phyloP scores from a whole-genome alignment of 2,888 invertebrate genomes.

The Drosophila percnosoma region DNA sequence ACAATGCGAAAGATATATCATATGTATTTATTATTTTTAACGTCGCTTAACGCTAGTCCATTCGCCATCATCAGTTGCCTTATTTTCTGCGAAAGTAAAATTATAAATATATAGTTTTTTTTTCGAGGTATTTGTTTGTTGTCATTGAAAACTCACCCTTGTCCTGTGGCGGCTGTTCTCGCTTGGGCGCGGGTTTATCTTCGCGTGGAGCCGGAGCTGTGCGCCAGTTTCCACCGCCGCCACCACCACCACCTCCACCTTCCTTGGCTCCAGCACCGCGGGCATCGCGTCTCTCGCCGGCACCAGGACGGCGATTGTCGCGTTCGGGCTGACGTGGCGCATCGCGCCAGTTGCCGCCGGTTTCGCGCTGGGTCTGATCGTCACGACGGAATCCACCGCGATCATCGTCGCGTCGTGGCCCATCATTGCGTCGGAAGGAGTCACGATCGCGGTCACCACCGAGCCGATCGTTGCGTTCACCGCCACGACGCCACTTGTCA shows the following conservation, averaged over 20 bases:
- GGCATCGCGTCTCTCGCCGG: constrained; percentile 73
- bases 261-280: constrained; percentile 73
- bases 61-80: constrained; percentile 86
- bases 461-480: constrained; percentile 58
- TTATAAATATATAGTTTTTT: not conserved
- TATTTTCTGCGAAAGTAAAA: constrained; percentile 85
- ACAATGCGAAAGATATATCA: constrained; percentile 53
- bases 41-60: constrained; percentile 88
- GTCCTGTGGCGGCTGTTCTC: constrained; percentile 74
- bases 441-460: constrained; percentile 69
- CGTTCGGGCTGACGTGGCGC: constrained; percentile 77
- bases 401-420: constrained; percentile 58
- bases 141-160: constrained; percentile 64
- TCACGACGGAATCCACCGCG: constrained; percentile 74
- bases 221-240: constrained; percentile 81
- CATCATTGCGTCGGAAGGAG: constrained; percentile 67
- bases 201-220: constrained; percentile 77
- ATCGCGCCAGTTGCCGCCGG: constrained; percentile 82
- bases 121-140: not conserved
- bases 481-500: constrained; percentile 63
- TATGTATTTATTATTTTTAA: constrained; percentile 56
- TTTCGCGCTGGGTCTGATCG: constrained; percentile 72
- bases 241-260: constrained; percentile 48
- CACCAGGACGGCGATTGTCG: constrained; percentile 69
- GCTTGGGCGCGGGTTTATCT: constrained; percentile 78